A percentile compares a stretch with the other conserved stretches of the same genome.
phyloP scores from a whole-genome alignment of 2,888 invertebrate species.

The Cacoxenus indagator region DNA sequence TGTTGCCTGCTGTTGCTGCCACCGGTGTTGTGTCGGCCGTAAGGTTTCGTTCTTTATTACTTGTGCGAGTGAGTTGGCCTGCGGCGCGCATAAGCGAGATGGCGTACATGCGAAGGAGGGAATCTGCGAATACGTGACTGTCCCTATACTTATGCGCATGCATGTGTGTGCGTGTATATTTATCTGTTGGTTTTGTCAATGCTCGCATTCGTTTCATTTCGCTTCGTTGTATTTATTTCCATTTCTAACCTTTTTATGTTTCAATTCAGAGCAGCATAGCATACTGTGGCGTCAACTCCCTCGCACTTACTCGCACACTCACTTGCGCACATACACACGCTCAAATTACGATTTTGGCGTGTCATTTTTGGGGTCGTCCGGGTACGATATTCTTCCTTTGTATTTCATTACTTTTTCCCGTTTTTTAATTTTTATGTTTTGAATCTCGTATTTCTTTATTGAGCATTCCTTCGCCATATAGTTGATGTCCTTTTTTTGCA shows the following conservation, averaged over 20 bases:
- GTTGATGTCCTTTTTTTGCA: no score
- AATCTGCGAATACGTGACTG: neutral
- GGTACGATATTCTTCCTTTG: slow-evolving; percentile 25
- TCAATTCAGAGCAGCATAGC: slow-evolving; percentile 49
- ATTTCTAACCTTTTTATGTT: slow-evolving; percentile 42
- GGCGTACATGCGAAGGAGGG: slow-evolving; percentile 28
- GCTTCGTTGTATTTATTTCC: slow-evolving; percentile 46
- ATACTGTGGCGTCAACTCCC: slow-evolving; percentile 18
- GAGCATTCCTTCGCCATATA: no score
- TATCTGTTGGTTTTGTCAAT: slow-evolving; percentile 58
- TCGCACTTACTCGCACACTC: slow-evolving; percentile 44
- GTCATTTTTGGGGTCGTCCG: slow-evolving; percentile 54
- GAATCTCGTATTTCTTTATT: no score
- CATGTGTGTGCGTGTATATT: slow-evolving; percentile 24
- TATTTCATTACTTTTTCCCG: slow-evolving; percentile 38
- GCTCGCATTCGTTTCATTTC: slow-evolving; percentile 37
- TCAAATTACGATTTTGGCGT: slow-evolving; percentile 29
- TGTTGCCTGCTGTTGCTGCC: neutral
- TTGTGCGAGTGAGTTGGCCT: neutral
- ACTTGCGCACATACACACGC: slow-evolving; percentile 47
- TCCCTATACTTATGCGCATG: slow-evolving; percentile 27
- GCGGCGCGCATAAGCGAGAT: slow-evolving; percentile 40
- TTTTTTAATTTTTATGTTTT: slow-evolving; percentile 42
- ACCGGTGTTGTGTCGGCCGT: slow-evolving; percentile 22
- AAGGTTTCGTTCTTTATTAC: slow-evolving; percentile 32